Percentiles rank a stretch among this genome's conserved stretches.
Evolutionary conservation across 92 coral and sea anemone species (phyloP).

Genomic region (Siderastrea siderea): DNA sequence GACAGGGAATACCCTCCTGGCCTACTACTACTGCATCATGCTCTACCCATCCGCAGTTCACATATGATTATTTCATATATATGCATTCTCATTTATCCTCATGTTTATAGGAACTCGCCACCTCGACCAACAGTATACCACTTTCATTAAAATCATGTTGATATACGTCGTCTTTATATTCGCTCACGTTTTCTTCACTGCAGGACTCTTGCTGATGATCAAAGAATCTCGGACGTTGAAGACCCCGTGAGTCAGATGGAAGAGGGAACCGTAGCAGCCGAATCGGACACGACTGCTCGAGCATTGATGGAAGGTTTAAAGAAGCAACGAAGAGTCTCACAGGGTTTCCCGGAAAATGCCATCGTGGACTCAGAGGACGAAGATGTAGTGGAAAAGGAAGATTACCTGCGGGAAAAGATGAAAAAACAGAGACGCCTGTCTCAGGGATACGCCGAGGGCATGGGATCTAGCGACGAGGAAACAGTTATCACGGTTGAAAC

Average conservation of each 20-base stretch:
- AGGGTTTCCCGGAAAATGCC: conserved; percentile 74
- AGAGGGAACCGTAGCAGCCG: background rate
- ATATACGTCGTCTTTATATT: no score
- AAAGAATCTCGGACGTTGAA: background rate
- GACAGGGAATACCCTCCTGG: no score
- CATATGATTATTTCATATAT: no score
- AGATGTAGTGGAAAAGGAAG: conserved; percentile 39
- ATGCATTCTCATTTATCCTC: no score
- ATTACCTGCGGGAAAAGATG: conserved; percentile 64
- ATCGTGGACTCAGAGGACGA: conserved; percentile 57
- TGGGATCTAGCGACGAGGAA: conserved; percentile 36
- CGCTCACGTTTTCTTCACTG: background rate
- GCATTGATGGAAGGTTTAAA: conserved; percentile 43
- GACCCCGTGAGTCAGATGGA: conserved; percentile 34
- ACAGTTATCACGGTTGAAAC: conserved; percentile 20
- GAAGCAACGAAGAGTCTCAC: conserved; percentile 68
- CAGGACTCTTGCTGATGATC: background rate
- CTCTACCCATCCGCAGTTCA: no score
- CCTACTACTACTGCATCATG: no score
- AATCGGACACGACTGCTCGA: background rate
- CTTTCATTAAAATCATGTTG: no score
- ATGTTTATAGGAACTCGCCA: no score
- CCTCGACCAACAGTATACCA: no score
- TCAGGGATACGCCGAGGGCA: conserved; percentile 48
- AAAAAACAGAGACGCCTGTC: conserved; percentile 64